Base-by-base conservation (phyloP, 2,113 vertebrate species). In the Urocitellus parryii region DNA sequence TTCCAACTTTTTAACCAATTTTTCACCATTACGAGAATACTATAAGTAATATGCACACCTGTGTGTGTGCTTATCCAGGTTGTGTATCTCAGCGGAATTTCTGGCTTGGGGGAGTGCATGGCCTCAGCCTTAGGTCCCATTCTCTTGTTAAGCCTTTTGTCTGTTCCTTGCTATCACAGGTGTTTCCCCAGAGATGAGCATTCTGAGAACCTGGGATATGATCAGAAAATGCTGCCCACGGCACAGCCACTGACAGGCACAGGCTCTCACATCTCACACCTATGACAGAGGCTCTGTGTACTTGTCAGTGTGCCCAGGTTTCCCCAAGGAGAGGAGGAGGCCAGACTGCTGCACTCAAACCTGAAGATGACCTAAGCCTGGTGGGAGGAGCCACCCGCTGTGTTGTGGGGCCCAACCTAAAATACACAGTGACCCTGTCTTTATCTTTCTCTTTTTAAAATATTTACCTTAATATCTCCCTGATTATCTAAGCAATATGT, bases 161-260 rank as follows among this genome's bases (percentile, higher is more conserved):
- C 27, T 3, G 3, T n/a, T 76, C 61, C 29, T 91, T 88, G 68
- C 17, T 73, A 7, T 86, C 74, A 42, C 2, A 0, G 2, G 56
- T 39, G n/a, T 37, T 29, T 88, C 6, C 68, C 34, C 39, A 37
- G 58, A 73, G 51, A 39, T 4, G 11, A 12, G 45, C 51, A 65
- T 29, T 77, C 68, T 53, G 32, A 29, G 58, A 73, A 74, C 17
- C 0, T 13, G 67, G 58, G 24, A 39, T 34, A 7, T 39, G 48
- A 56, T 81, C 78, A 93, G 72, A 74, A 95, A 81, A 80, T 32
- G n/a, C 63, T 61, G 16, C 61, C 17, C n/a, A n/a, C 56, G 34
- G 61, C 77, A 58, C 10, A 39, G 48, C 63, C 18, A 51, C 14
- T 53, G 77, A 24, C 4, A 27, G 42, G 16, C 51, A 34, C 27